Conservation (phyloP, 2,888 invertebrate genomes). For the Sphaerophoria rueppellii region DNA sequence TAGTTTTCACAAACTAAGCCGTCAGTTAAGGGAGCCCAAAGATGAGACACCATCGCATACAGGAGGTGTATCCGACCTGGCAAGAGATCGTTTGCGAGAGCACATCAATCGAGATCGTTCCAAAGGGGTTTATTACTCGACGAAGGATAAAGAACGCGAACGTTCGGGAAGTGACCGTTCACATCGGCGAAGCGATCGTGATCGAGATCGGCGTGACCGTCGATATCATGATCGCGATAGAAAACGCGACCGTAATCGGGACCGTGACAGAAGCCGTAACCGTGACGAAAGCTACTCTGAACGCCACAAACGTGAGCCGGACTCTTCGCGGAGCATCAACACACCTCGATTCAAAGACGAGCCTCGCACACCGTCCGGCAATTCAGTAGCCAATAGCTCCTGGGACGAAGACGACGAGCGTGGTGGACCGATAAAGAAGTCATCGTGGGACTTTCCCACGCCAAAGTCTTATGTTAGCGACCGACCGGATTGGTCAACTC, state of each 20-base stretch:
- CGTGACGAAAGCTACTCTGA: conserved; percentile 74
- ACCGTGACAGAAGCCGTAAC: conserved; percentile 75
- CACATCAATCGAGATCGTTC: conserved; percentile 84
- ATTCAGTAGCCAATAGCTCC: conserved; percentile 84
- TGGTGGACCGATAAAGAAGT: conserved; percentile 85
- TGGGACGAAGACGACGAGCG: conserved; percentile 86
- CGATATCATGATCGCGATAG: conserved; percentile 74
- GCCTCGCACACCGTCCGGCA: conserved; percentile 90
- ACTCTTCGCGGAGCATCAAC: conserved; percentile 82
- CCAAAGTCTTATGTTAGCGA: conserved; percentile 84
- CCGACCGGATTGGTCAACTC: conserved; percentile 80
- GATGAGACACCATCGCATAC: conserved; percentile 97
- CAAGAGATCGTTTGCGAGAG: conserved; percentile 87
- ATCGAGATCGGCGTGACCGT: conserved; percentile 79
- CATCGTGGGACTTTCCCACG: conserved; percentile 97
- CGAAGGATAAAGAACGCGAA: conserved; percentile 79
- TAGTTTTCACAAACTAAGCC: conserved; percentile 79
- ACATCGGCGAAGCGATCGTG: conserved; percentile 74
- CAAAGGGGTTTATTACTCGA: conserved; percentile 76
- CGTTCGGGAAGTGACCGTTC: conserved; percentile 75
- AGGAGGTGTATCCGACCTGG: conserved; percentile 91
- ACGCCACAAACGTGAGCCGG: conserved; percentile 74
- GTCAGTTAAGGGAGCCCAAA: conserved; percentile 90
- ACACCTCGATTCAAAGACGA: conserved; percentile 89
- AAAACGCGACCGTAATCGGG: conserved; percentile 76